A percentile compares a stretch with the other conserved stretches of the same genome.
These are phyloP conservation scores for Chaetodon trifasciatus DNA, from an alignment of 2,797 vertebrate species.

Conservation along the genomic window DNA sequence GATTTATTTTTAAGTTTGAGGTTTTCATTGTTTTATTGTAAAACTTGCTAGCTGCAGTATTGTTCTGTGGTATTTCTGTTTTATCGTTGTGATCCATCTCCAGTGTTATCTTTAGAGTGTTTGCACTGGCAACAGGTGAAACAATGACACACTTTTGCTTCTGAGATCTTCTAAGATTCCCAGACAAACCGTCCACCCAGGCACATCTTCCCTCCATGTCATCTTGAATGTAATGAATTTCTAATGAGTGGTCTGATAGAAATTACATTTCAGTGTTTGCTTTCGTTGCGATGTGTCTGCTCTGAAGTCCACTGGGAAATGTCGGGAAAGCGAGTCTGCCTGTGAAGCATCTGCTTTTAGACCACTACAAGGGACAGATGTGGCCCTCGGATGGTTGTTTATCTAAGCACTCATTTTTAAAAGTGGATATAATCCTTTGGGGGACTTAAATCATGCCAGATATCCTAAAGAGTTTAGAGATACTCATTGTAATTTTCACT, in stretches of 20 bases:
- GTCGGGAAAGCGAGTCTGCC: conserved; percentile 4
- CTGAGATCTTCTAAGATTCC: neutral
- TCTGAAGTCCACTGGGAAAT: conserved; percentile 40
- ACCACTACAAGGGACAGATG: conserved; percentile 39
- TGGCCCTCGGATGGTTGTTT: conserved; percentile 26
- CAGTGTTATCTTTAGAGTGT: neutral
- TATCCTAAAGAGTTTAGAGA: neutral
- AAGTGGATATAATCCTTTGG: conserved; percentile 11
- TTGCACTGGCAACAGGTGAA: neutral
- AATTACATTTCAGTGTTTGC: conserved; percentile 42
- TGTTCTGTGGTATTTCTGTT: neutral
- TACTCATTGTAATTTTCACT: neutral
- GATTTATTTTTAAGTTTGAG: neutral
- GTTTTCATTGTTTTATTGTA: neutral
- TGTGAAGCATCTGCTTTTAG: conserved; percentile 34
- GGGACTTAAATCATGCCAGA: neutral
- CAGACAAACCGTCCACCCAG: neutral
- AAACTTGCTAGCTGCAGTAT: neutral
- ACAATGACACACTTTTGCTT: neutral
- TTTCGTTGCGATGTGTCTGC: conserved; percentile 24
- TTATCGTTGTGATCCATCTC: neutral
- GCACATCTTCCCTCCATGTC: neutral
- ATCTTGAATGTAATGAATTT: conserved; percentile 30
- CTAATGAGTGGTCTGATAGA: conserved; percentile 22
- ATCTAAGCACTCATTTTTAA: conserved; percentile 21